phyloP scores from a whole-genome alignment of 2,797 vertebrate species.

The Uromys caudimaculatus region DNA sequence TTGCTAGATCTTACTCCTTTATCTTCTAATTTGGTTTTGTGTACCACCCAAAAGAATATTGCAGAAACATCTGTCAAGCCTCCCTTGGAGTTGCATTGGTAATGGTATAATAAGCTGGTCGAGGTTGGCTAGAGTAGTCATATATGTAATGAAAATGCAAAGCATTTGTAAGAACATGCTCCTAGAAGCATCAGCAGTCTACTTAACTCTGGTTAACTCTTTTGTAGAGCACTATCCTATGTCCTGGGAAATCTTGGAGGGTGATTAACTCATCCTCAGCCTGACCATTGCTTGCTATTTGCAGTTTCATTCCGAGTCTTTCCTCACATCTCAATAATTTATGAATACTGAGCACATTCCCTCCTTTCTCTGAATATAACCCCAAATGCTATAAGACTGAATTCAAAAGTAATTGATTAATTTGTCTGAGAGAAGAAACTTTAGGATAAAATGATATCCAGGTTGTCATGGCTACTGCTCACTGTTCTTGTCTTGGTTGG shows the following conservation, averaged over 20 bases:
- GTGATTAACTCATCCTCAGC: background rate
- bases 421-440: background rate
- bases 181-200: background rate
- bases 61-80: background rate
- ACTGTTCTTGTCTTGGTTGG: background rate
- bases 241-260: background rate
- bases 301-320: background rate
- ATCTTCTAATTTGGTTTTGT: constrained; percentile 30
- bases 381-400: background rate
- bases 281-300: background rate
- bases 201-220: background rate
- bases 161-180: background rate
- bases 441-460: background rate
- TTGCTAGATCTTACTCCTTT: background rate
- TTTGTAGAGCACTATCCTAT: background rate
- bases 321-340: background rate
- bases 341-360: background rate
- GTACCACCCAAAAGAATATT: background rate
- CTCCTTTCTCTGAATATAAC: background rate
- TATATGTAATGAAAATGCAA: background rate
- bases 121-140: background rate
- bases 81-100: background rate
- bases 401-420: background rate
- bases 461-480: background rate
- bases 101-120: background rate